Evolutionary conservation across 1,140 invertebrate genomes (phyloP), one percentile per base, ranked within the genome.

Genomic region (Papilio xuthus): DNA sequence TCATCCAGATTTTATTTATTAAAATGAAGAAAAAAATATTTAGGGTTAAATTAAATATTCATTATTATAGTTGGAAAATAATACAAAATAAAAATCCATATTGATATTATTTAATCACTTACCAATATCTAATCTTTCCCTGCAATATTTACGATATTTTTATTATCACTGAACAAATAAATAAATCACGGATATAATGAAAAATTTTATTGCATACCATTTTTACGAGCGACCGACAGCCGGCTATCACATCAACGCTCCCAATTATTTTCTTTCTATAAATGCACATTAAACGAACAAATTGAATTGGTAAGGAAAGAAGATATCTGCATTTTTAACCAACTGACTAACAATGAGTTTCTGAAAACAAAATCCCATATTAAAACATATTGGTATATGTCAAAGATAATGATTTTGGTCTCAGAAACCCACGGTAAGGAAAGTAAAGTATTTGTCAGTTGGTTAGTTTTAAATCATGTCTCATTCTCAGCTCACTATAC

Each of bases 181-280:
- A 32, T 67, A 67, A 67, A 67, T 67, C 13, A 28, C 13, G 13
- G 15, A 67, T 32, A 67, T 67, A 67, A 67, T 67, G 3, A 67
- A 67, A 67, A 23, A 67, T 67, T 63, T 63, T 63, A 63, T 63
- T 67, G 60, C 12, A 28, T 13, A 18, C 10, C 28, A 28, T 67
- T 60, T 63, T 67, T 32, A 67, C 60, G 60, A 67, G 4, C 26
- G 10, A 15, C 47, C 47, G 47, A 32, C 60, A 67, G 60, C 26
- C 23, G 60, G 60, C 60, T 67, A 13, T 67, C 12, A 12, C 26
- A 67, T 67, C 12, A 32, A 67, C 26, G 60, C 13, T 32, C 2
- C 13, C 23, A 28, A 67, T 28, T 67, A 67, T 67, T 67, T 67
- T 28, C 26, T 67, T 60, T 15, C 15, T 18, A 63, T 63, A 63